phyloP scores from a whole-genome alignment of 2,113 vertebrate genomes.

The Oreotrochilus melanogaster region DNA sequence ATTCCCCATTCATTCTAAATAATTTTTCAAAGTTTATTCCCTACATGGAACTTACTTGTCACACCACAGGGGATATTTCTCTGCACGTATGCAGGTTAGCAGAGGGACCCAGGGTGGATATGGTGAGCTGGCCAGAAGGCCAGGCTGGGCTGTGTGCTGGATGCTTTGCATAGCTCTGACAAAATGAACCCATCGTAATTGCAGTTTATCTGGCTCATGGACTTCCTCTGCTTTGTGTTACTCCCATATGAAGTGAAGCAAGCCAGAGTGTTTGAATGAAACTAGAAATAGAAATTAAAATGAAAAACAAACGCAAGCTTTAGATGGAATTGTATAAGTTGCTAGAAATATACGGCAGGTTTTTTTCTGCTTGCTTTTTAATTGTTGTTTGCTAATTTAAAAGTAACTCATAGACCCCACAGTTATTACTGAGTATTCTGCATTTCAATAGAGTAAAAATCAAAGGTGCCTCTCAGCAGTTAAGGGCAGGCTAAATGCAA shows the following conservation, averaged over 20 bases:
- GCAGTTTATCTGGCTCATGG: not conserved
- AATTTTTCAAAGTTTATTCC: not conserved
- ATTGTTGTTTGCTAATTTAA: not conserved
- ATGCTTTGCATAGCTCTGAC: constrained; percentile 10
- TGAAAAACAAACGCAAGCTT: not conserved
- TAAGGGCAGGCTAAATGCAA: not conserved
- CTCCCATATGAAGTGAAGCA: not conserved
- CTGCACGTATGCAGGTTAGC: not conserved
- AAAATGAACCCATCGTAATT: not conserved
- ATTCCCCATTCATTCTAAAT: not conserved
- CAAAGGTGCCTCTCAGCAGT: not conserved
- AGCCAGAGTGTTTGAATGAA: not conserved
- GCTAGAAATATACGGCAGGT: not conserved
- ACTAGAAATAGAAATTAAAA: not conserved
- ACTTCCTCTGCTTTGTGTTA: constrained; percentile 22
- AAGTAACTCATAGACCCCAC: not conserved
- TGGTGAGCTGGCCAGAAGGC: not conserved
- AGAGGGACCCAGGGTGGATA: not conserved
- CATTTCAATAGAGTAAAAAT: not conserved
- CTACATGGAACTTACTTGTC: not conserved
- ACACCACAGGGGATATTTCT: not conserved
- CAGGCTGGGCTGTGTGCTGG: not conserved
- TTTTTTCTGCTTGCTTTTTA: not conserved
- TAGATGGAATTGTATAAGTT: not conserved
- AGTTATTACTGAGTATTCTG: not conserved